These are phyloP conservation scores for Tenodera sinensis DNA, from an alignment of 2,888 invertebrate species.

Conservation along the genomic window DNA sequence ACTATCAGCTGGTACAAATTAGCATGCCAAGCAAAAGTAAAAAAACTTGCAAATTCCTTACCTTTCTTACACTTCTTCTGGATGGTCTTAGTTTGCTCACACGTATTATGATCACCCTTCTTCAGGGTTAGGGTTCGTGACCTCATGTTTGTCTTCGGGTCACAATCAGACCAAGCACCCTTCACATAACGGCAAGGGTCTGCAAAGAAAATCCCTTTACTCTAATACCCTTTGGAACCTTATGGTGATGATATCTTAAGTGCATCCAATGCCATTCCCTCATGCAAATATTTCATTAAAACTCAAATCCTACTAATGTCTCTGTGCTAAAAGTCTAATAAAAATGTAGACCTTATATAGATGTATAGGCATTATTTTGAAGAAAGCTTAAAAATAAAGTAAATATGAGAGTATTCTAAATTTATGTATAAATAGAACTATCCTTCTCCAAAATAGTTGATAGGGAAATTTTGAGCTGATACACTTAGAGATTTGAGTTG, in stretches of 20 bases:
- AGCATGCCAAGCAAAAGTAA: background rate
- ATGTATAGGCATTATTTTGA: background rate
- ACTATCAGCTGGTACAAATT: background rate
- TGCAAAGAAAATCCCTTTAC: conserved; percentile 38
- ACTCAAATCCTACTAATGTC: background rate
- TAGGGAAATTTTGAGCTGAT: no score
- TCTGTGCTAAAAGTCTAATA: background rate
- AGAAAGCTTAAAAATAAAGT: no score
- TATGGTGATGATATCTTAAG: background rate
- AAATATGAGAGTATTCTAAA: no score
- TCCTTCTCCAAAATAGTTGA: no score
- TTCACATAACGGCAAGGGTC: conserved; percentile 81
- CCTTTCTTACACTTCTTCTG: conserved; percentile 93
- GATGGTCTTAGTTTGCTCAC: conserved; percentile 79
- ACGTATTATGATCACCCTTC: conserved; percentile 74
- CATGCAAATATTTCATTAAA: background rate
- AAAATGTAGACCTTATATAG: background rate
- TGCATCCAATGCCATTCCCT: background rate
- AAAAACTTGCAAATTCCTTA: conserved; percentile 42
- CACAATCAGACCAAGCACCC: conserved; percentile 86
- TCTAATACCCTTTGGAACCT: background rate
- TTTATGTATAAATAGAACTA: no score
- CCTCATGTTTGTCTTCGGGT: conserved; percentile 76
- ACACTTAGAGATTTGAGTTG: no score
- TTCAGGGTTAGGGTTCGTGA: conserved; percentile 79